Conservation (phyloP, 2,888 invertebrate genomes). For the Xestia sexstrigata region DNA sequence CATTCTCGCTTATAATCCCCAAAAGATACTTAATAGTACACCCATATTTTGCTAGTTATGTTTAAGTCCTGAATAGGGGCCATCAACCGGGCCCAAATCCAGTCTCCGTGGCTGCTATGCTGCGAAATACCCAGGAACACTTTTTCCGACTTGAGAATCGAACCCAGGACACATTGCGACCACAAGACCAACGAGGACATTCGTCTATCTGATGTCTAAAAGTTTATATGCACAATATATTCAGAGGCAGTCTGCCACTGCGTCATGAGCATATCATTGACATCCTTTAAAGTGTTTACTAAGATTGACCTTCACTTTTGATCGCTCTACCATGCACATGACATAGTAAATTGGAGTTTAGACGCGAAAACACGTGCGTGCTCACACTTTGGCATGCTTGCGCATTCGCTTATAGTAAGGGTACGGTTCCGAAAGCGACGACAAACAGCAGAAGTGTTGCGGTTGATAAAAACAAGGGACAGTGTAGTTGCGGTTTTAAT, state of each 20-base stretch:
- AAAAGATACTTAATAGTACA: neutral
- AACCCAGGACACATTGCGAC: neutral
- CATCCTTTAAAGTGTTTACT: conserved; percentile 16
- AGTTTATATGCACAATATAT: neutral
- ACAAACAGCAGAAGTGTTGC: neutral
- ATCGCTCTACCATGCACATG: conserved; percentile 4
- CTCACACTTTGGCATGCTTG: neutral
- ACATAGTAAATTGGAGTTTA: neutral
- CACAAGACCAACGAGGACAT: neutral
- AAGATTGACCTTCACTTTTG: conserved; percentile 12
- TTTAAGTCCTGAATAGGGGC: neutral
- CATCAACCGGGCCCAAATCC: neutral
- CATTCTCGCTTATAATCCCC: neutral
- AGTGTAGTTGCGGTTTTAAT: neutral
- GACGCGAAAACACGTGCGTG: neutral
- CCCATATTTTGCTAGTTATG: neutral
- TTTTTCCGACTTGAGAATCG: neutral
- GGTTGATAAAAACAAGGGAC: neutral
- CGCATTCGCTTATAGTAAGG: conserved; percentile 7
- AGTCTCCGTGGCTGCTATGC: neutral
- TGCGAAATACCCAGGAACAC: neutral
- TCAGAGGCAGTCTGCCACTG: too few species aligned
- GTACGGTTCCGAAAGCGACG: neutral
- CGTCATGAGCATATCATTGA: conserved; percentile 18
- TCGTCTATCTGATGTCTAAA: neutral